These are phyloP conservation scores for Philopedon plagiatum DNA, from an alignment of 2,888 invertebrate genomes.

Conservation along the genomic window DNA sequence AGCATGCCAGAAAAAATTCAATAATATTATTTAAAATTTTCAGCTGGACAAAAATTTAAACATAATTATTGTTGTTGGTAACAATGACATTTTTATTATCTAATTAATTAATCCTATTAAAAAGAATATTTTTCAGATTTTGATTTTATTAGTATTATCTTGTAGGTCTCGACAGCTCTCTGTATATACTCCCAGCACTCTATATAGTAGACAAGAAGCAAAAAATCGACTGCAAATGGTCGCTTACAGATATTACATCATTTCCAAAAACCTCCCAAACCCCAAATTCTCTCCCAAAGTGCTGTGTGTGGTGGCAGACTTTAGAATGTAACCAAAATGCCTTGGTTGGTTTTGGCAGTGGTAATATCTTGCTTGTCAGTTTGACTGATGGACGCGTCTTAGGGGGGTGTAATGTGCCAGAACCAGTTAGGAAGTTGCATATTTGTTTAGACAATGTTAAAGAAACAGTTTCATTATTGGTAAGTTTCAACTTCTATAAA, in stretches of 20 bases:
- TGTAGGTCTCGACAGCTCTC: conserved; percentile 72
- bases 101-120: not conserved
- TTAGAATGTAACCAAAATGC: conserved; percentile 79
- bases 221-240: conserved; percentile 74
- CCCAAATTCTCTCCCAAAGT: conserved; percentile 70
- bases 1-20: no score
- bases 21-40: no score
- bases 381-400: conserved; percentile 79
- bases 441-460: conserved; percentile 82
- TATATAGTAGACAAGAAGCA: conserved; percentile 72
- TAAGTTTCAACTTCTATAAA: conserved; percentile 66
- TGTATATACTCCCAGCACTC: conserved; percentile 76
- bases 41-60: no score
- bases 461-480: conserved; percentile 75
- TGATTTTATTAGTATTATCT: conserved; percentile 49
- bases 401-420: conserved; percentile 77
- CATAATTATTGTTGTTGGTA: no score
- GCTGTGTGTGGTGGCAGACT: conserved; percentile 85
- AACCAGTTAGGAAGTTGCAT: conserved; percentile 75
- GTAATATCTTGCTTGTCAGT: conserved; percentile 76
- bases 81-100: no score
- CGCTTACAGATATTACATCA: conserved; percentile 72
- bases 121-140: not conserved
- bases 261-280: conserved; percentile 66
- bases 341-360: conserved; percentile 79